These are phyloP conservation scores for Xylocampa areola DNA, from an alignment of 2,888 invertebrate genomes.

Conservation along the genomic window DNA sequence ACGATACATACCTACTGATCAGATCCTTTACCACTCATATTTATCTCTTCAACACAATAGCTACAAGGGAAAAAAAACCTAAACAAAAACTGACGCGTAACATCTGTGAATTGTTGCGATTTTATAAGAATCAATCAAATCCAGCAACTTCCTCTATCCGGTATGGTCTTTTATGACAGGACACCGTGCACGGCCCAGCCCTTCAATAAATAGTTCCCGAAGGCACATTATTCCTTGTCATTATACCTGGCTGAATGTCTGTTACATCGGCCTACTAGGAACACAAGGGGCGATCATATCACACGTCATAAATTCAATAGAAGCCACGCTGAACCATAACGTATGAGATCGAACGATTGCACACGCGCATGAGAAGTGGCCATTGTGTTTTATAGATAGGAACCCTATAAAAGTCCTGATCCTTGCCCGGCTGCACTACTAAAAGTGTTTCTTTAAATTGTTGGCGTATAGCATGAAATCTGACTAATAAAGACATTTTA, in stretches of 20 bases:
- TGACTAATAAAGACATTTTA: too few species aligned
- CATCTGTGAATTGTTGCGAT: too few species aligned
- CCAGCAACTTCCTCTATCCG: too few species aligned
- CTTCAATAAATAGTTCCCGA: not conserved
- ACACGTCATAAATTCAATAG: constrained; percentile 26
- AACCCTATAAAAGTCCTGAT: constrained; percentile 24
- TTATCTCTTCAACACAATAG: too few species aligned
- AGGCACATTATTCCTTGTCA: not conserved
- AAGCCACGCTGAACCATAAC: constrained; percentile 29
- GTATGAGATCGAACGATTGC: constrained; percentile 35
- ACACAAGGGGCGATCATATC: constrained; percentile 34
- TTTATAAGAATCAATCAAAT: too few species aligned
- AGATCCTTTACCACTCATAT: too few species aligned
- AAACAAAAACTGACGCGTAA: too few species aligned
- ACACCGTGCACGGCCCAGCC: too few species aligned
- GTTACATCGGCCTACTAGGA: constrained; percentile 17
- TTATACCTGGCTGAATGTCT: not conserved
- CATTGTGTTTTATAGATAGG: constrained; percentile 37
- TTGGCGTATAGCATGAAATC: not conserved
- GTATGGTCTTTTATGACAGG: too few species aligned
- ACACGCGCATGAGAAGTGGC: constrained; percentile 26
- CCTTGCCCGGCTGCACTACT: constrained; percentile 16
- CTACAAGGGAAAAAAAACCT: too few species aligned
- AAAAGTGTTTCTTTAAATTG: constrained; percentile 9
- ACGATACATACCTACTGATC: too few species aligned